These are phyloP conservation scores for Myotis daubentonii DNA, from an alignment of 2,797 vertebrate genomes.

Conservation along the genomic window DNA sequence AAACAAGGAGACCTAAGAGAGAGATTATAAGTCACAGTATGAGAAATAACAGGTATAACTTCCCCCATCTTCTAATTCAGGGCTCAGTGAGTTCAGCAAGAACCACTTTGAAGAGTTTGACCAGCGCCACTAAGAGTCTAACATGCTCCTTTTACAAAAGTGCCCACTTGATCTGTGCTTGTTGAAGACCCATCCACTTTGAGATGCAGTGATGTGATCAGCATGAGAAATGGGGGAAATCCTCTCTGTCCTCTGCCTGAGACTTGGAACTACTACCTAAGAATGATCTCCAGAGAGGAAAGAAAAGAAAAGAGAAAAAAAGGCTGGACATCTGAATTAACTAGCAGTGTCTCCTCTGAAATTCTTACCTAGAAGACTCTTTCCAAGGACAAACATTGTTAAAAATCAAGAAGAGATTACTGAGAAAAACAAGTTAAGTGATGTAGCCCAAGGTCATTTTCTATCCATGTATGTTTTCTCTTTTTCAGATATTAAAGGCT, in stretches of 20 bases:
- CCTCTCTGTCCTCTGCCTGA: background rate
- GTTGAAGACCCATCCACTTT: background rate
- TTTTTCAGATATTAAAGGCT: background rate
- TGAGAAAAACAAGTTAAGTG: background rate
- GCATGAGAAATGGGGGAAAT: background rate
- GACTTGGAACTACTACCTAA: background rate
- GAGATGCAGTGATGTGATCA: slow-evolving; percentile 15
- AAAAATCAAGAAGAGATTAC: background rate
- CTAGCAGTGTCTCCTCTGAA: background rate
- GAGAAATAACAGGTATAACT: background rate
- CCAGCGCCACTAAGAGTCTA: background rate
- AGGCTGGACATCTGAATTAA: background rate
- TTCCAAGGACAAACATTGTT: background rate
- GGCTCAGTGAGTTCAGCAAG: background rate
- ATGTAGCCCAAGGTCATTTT: background rate
- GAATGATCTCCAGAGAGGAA: background rate
- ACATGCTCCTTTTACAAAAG: background rate
- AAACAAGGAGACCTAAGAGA: background rate
- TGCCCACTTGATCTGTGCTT: background rate
- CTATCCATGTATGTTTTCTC: background rate
- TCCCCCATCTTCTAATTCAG: background rate
- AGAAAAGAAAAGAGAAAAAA: background rate
- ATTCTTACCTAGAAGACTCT: background rate
- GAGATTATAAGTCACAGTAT: background rate
- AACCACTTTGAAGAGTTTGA: slow-evolving; percentile 3